A percentile compares a stretch with the other conserved stretches of the same genome.
Evolutionary conservation across 2,797 vertebrate species (phyloP).

Genomic region (Gouania willdenowi): DNA sequence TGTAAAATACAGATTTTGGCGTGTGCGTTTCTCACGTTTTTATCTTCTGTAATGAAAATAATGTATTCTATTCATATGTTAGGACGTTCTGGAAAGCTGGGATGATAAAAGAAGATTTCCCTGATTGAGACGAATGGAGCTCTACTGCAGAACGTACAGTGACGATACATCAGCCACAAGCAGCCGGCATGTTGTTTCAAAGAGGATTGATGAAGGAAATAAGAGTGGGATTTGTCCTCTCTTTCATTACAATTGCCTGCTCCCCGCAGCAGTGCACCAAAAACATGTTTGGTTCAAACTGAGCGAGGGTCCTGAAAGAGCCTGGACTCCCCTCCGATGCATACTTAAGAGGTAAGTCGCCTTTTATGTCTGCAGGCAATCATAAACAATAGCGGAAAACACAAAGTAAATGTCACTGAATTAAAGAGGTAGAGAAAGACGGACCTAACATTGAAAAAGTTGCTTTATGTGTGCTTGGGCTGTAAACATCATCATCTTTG

Average conservation of each 20-base stretch:
- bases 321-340: not conserved
- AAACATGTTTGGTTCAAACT: conserved; percentile 1
- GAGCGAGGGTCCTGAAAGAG: not conserved
- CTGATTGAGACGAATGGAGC: conserved; percentile 65
- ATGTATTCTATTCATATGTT: conserved; percentile 38
- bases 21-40: conserved; percentile 30
- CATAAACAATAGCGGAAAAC: not conserved
- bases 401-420: conserved; percentile 8
- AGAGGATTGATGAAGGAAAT: conserved; percentile 43
- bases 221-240: conserved; percentile 17
- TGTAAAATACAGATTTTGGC: conserved; percentile 43
- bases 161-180: conserved; percentile 54
- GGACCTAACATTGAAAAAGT: conserved; percentile 22
- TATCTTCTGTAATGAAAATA: conserved; percentile 56
- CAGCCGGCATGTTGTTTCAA: conserved; percentile 38
- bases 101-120: conserved; percentile 53
- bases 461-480: not conserved
- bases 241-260: conserved; percentile 13
- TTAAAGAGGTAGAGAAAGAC: conserved; percentile 1
- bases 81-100: conserved; percentile 47
- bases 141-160: conserved; percentile 28
- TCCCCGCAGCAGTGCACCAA: conserved; percentile 5
- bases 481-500: no score
- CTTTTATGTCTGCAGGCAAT: not conserved
- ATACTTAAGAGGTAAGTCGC: not conserved